phyloP scores from a whole-genome alignment of 2,113 vertebrate genomes.

The Rhinopomastus cyanomelas region DNA sequence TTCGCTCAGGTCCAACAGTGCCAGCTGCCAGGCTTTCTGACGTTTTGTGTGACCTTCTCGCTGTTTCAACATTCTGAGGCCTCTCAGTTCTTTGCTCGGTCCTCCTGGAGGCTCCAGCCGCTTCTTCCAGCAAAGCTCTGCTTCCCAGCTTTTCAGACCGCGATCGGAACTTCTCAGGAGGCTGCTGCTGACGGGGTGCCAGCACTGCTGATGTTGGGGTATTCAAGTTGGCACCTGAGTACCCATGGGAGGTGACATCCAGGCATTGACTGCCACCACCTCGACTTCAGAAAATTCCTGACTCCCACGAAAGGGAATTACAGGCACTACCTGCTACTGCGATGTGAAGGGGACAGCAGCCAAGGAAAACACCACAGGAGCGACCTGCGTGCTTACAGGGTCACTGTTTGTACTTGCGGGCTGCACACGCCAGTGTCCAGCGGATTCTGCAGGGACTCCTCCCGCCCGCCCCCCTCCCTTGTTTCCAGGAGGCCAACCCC shows the following conservation, averaged over 20 bases:
- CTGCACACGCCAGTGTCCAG: fast-evolving
- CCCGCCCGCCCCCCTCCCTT: fast-evolving
- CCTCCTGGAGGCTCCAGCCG: not conserved
- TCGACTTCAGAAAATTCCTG: fast-evolving
- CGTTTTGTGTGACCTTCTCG: not conserved
- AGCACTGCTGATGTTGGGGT: fast-evolving
- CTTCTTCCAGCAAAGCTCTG: fast-evolving
- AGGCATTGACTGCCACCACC: fast-evolving
- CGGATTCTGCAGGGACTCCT: not conserved
- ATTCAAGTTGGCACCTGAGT: not conserved
- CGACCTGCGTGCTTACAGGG: fast-evolving
- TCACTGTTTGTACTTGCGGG: fast-evolving
- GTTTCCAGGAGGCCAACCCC: not conserved
- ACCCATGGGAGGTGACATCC: fast-evolving
- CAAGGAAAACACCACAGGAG: fast-evolving
- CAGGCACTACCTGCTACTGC: fast-evolving
- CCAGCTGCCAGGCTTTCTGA: not conserved
- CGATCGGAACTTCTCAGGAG: not conserved
- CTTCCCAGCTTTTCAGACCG: not conserved
- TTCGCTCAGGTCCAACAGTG: not conserved
- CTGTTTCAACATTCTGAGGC: fast-evolving
- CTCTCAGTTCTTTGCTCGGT: not conserved
- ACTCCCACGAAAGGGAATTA: not conserved
- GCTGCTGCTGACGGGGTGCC: fast-evolving
- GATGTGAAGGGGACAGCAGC: fast-evolving